Evolutionary conservation across 2,888 invertebrate genomes (phyloP), one percentile per base, ranked within the genome.

Genomic region (Dendrolimus pini): DNA sequence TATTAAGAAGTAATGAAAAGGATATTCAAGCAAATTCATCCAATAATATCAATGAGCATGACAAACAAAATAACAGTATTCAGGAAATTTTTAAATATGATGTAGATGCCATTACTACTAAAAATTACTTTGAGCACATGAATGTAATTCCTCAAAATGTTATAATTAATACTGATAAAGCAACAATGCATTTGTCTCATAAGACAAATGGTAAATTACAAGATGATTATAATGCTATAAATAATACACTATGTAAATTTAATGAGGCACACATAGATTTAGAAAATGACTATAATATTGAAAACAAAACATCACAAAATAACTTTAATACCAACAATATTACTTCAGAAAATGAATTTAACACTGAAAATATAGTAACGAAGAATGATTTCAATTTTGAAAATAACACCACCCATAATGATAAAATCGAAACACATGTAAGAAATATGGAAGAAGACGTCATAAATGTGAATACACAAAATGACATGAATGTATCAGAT

Each of bases 401-500:
- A 47, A 47, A 47, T 47, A 7, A 2, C 9, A 12, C 47, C 12
- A 10, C 9, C 2, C 47, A 47, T 2, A 47, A 9, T 47, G 47
- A 47, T 47, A 47, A 47, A 8, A 53, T 10, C 42, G 55, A 52
- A 10, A 12, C 18, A 12, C 3, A 42, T 41, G n/a, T 30, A 13
- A 53, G 12, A 10, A 55, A 56, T 47, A 9, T 18, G 14, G 41
- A 56, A 6, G 57, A 54, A 54, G 55, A 9, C 57, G 56, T 60
- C n/a, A 61, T 64, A 47, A 62, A 63, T 12, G 58, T 61, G 41
- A 58, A 61, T 3, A 54, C 54, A n/a, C 58, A 56, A 56, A 62
- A 60, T 8, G 63, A 66, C 14, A 14, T 55, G 54, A 58, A 67
- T 18, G n/a, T 56, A 10, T 58, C 64, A 7, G 65, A 69, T 54